Evolutionary conservation across 2,888 invertebrate genomes (phyloP).

Genomic region (Germaria angustata): DNA sequence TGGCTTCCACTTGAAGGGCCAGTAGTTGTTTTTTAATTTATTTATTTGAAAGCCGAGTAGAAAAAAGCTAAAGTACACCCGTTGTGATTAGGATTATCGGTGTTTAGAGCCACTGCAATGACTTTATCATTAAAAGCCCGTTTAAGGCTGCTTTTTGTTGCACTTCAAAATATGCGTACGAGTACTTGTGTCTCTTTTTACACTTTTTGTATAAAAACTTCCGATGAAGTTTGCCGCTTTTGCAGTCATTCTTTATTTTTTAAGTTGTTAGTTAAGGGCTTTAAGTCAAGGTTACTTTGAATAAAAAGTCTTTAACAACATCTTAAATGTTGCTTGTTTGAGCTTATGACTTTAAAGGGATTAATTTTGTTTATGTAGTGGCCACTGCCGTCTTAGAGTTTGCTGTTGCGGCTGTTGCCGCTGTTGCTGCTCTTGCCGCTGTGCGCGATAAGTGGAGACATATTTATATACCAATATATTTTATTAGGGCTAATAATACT

Average conservation of each 20-base stretch:
- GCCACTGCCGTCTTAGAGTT: conserved; percentile 14
- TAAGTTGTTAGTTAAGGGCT: conserved; percentile 46
- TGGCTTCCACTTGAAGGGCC: neutral
- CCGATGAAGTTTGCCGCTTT: conserved; percentile 29
- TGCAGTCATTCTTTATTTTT: conserved; percentile 1
- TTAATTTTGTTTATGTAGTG: conserved; percentile 31
- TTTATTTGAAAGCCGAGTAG: no score
- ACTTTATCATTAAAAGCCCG: conserved; percentile 63
- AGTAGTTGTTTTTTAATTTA: no score
- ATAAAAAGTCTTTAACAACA: conserved; percentile 40
- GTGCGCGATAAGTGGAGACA: conserved; percentile 59
- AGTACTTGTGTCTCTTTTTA: neutral
- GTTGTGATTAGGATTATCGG: conserved; percentile 67
- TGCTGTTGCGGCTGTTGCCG: no score
- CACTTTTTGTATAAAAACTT: neutral
- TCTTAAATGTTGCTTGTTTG: neutral
- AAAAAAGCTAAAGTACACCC: conserved; percentile 48
- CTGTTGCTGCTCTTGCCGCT: no score
- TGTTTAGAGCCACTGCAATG: conserved; percentile 64
- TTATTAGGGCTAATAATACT: conserved; percentile 47
- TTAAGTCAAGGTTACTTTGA: conserved; percentile 58
- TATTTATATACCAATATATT: conserved; percentile 62
- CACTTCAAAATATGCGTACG: conserved; percentile 4
- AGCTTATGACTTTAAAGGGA: neutral
- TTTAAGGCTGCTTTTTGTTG: neutral